These are phyloP conservation scores for Acanthochromis polyacanthus DNA, from an alignment of 2,113 vertebrate species.

Conservation along the genomic window DNA sequence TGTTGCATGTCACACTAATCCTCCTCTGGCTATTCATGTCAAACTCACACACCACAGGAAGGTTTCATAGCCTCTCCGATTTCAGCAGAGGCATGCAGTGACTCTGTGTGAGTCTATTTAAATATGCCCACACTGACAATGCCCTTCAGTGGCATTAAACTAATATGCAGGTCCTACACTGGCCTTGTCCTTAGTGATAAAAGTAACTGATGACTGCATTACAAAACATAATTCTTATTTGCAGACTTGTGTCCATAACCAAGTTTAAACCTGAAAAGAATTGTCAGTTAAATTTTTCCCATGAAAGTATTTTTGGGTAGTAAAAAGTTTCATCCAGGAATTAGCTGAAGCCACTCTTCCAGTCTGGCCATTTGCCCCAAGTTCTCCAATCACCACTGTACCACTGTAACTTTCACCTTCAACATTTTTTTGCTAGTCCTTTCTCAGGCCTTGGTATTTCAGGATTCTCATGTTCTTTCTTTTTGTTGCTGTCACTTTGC, in stretches of 20 bases:
- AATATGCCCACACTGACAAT: background rate
- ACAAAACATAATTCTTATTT: too few relatives aligned
- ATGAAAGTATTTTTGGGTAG: too few relatives aligned
- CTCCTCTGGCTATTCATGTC: conserved; percentile 9
- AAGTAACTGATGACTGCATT: background rate
- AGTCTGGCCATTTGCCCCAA: too few relatives aligned
- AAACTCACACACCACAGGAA: background rate
- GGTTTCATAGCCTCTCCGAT: background rate
- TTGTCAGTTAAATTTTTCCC: background rate
- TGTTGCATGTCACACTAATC: background rate
- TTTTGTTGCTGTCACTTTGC: too few relatives aligned
- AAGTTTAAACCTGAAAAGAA: background rate
- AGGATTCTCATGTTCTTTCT: too few relatives aligned
- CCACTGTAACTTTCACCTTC: too few relatives aligned
- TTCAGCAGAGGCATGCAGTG: conserved; percentile 8
- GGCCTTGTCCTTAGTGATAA: background rate
- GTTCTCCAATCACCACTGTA: too few relatives aligned
- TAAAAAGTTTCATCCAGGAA: too few relatives aligned
- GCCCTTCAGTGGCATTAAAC: background rate
- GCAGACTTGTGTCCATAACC: background rate
- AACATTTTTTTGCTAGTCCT: too few relatives aligned
- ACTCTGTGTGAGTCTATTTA: conserved; percentile 23
- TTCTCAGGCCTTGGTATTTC: too few relatives aligned
- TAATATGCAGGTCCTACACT: conserved; percentile 1
- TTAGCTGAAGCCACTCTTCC: too few relatives aligned